Evolutionary conservation across 2,888 invertebrate species (phyloP).

Genomic region (Erebia palarica): DNA sequence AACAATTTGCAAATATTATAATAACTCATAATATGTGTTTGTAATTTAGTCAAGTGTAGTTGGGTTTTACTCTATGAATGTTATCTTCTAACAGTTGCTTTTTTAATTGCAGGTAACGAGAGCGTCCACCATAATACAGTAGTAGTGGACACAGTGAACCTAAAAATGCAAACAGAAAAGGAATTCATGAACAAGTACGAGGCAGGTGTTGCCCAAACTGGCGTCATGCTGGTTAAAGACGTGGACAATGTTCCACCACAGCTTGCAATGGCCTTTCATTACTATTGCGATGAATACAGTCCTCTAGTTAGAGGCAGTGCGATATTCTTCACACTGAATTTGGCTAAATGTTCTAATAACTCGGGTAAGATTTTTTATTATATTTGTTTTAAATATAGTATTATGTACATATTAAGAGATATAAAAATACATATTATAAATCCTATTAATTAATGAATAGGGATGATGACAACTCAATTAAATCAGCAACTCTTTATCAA

Average conservation of each 20-base stretch:
- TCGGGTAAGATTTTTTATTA: conserved; percentile 48
- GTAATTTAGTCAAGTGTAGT: too few species aligned
- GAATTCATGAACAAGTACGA: conserved; percentile 64
- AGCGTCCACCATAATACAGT: conserved; percentile 51
- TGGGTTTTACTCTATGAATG: too few species aligned
- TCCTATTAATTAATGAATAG: too few species aligned
- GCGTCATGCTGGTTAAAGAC: conserved; percentile 69
- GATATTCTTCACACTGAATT: conserved; percentile 72
- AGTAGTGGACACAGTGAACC: conserved; percentile 54
- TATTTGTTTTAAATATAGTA: neutral
- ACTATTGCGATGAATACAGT: conserved; percentile 76
- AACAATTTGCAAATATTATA: too few species aligned
- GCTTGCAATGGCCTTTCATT: conserved; percentile 77
- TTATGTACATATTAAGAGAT: too few species aligned
- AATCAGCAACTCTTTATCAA: too few species aligned
- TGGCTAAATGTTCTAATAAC: conserved; percentile 57
- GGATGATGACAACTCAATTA: too few species aligned
- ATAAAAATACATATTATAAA: too few species aligned
- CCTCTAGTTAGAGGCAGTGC: conserved; percentile 71
- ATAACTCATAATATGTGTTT: too few species aligned
- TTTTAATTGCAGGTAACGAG: conserved; percentile 57
- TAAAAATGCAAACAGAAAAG: conserved; percentile 57
- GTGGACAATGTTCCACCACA: conserved; percentile 64
- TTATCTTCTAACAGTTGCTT: too few species aligned
- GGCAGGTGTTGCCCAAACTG: conserved; percentile 56